Base-by-base conservation (phyloP, 2,113 vertebrate species). In the Hiodon alosoides region DNA sequence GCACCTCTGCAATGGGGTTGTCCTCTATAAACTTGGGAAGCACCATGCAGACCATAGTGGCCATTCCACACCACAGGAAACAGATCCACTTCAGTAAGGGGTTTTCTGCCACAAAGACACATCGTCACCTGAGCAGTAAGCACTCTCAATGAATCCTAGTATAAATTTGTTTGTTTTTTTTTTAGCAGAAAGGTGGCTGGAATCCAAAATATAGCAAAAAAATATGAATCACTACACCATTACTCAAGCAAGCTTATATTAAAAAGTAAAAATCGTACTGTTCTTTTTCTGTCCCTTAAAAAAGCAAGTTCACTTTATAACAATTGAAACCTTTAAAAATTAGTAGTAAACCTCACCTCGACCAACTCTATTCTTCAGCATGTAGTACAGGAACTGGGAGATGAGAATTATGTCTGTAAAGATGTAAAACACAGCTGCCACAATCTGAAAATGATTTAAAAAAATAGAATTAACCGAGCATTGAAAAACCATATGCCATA, bases 351-450 rank as follows among this genome's bases (percentile, higher is more conserved):
- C 10, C 83, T 91, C 87, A 88, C 81, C 75, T 86, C 81, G 87
- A 80, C 71, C 77, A 76, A 86, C 89, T 67, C 73, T 83, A 74
- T 90, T 91, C 76, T 90, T 91, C 75, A 93, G 83, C 70, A 92
- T 89, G 10, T 86, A 88, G 79, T 88, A 87, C 57, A 81, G 65
- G 77, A 91, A 91, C 75, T 87, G 83, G 46, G 90, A 91, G 67
- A 88, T 83, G 79, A 85, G 84, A 64, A 88, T 84, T 69, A 87
- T 67, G 67, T 86, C 88, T 73, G 84, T 85, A 72, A 84, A 89
- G 72, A 85, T 84, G 81, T 85, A 87, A 85, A 90, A 90, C 75
- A 87, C 74, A 53, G 83, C 86, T 66, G 86, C 88, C 77, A 90
- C 78, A 17, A 85, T 77, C 88, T 92, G 79, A 10, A 51, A 8